Conservation (phyloP, 2,113 vertebrate genomes). For the Archilochus colubris region DNA sequence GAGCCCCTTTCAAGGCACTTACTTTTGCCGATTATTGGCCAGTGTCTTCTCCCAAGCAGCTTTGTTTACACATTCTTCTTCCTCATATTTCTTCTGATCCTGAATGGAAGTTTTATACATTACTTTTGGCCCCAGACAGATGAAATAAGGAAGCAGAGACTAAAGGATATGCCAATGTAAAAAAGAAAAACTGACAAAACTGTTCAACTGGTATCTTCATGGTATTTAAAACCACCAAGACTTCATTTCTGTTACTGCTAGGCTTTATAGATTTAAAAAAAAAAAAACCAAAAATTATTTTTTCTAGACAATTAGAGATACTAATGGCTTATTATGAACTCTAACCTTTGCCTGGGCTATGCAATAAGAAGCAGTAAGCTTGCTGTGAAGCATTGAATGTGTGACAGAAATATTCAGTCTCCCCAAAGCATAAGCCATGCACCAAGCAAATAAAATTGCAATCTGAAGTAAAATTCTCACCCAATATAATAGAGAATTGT, state of each 20-base stretch:
- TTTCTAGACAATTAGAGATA: not conserved
- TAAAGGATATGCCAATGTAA: not conserved
- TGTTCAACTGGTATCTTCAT: not conserved
- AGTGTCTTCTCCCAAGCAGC: constrained; percentile 93
- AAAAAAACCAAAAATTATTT: not conserved
- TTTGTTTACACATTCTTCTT: constrained; percentile 88
- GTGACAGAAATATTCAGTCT: not conserved
- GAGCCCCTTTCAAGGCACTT: constrained; percentile 42
- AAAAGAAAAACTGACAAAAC: not conserved
- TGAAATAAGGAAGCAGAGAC: not conserved
- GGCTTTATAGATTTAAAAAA: not conserved
- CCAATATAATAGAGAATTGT: not conserved
- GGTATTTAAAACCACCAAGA: not conserved
- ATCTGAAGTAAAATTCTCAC: not conserved
- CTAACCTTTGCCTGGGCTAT: not conserved
- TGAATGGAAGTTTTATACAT: constrained; percentile 13
- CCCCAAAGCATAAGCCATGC: not conserved
- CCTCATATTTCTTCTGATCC: constrained; percentile 92
- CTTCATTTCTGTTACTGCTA: not conserved
- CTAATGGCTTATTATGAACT: not conserved
- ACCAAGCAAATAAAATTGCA: not conserved
- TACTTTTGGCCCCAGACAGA: not conserved
- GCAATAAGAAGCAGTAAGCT: not conserved
- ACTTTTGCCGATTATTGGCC: constrained; percentile 88
- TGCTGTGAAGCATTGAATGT: not conserved